These are phyloP conservation scores for Rhynchomys soricoides DNA, from an alignment of 2,113 vertebrate genomes.

Conservation along the genomic window DNA sequence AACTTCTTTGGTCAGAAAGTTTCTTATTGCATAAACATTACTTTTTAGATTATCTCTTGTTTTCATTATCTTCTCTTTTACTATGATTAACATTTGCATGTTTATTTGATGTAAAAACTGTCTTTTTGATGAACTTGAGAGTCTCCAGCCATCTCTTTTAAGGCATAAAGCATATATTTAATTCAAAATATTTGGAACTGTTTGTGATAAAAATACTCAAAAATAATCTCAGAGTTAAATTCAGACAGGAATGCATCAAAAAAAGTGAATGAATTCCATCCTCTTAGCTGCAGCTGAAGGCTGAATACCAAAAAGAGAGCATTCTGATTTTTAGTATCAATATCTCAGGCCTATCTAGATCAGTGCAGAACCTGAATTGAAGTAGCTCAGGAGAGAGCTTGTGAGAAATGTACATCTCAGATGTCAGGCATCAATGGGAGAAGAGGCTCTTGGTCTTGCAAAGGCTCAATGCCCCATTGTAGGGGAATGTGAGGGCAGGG, in stretches of 20 bases:
- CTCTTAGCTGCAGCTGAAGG: background rate
- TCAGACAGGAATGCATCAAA: background rate
- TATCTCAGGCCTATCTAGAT: background rate
- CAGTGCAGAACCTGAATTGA: background rate
- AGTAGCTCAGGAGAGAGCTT: background rate
- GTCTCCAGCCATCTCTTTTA: background rate
- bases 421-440: no score
- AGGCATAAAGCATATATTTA: background rate
- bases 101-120: background rate
- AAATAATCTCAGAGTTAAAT: background rate
- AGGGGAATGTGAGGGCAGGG: no score
- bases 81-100: background rate
- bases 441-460: no score
- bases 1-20: background rate
- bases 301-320: background rate
- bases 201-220: background rate
- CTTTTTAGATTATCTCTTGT: background rate
- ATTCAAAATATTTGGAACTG: background rate
- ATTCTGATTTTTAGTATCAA: background rate
- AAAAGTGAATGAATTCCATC: background rate
- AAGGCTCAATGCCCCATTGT: no score
- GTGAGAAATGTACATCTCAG: background rate
- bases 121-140: background rate
- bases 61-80: background rate
- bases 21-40: background rate